Evolutionary conservation across 2,888 invertebrate species (phyloP), one percentile per base, ranked within the genome.

Genomic region (Ecliptopera silaceata): DNA sequence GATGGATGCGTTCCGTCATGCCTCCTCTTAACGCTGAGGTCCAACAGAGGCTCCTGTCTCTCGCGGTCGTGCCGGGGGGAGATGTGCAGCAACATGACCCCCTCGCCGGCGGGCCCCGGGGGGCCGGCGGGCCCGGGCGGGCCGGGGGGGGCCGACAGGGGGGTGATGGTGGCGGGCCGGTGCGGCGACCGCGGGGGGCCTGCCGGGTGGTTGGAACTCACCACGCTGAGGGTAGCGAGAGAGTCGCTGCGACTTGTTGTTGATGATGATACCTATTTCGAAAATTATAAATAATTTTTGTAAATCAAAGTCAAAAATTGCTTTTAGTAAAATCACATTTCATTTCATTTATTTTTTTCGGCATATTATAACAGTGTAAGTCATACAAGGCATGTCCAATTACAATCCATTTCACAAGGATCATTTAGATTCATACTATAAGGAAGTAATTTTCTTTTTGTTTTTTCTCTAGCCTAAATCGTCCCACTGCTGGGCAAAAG

Each of bases 191-290:
- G 64, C 12, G 78, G 47, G 90, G 63, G 83, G 70, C 46, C 88
- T 82, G 65, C 84, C 72, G 65, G 74, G 77, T 72, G 83, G 26
- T 88, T 87, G 6, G 92, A 86, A 73, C 88, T 92, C 32, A 95
- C 95, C 44, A 95, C 95, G 22, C 95, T 95, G 1, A 95, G 82
- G 0, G 95, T 95, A 0, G 95, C 95, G 44, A 95, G 84, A 42
- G 88, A 79, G 61, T 92, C 93, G 56, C 82, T 75, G 48, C 86
- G 78, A 29, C 70, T 70, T 20, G 72, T 71, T 12, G 75, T 71
- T n/a, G 80, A 71, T 4, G 79, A 71, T 0, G 76, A 63, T 29
- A 79, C 78, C 55, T 56, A 6, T 4, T 26, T 26, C 8, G 10
- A 26, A 26, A 26, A n/a, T n/a, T n/a, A n/a, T n/a, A n/a, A n/a